These are phyloP conservation scores for Brachionus rotundiformis DNA, from an alignment of 1,140 invertebrate genomes.

Conservation along the genomic window DNA sequence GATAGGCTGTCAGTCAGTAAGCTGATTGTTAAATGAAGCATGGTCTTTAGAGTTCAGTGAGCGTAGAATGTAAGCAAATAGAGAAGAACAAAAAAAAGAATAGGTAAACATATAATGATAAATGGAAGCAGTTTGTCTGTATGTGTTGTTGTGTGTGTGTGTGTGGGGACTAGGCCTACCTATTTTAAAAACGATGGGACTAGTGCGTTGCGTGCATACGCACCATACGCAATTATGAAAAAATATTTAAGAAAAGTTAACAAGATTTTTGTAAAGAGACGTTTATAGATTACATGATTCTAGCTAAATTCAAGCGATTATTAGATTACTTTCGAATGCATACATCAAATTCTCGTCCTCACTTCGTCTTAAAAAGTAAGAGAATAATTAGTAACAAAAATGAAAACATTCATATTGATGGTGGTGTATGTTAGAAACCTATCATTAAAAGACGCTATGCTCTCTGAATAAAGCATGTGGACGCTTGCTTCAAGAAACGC, in stretches of 20 bases:
- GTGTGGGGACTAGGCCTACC: too few relatives aligned
- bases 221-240: background rate
- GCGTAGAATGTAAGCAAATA: background rate
- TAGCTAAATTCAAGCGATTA: constrained; percentile 1
- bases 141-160: too few relatives aligned
- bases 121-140: background rate
- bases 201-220: background rate
- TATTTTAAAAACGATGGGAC: too few relatives aligned
- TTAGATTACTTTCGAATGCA: constrained; percentile 34
- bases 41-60: background rate
- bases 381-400: background rate
- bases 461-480: constrained; percentile 5
- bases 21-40: background rate
- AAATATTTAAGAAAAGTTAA: background rate
- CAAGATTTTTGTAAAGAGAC: constrained; percentile 16
- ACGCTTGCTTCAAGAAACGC: background rate
- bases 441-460: background rate
- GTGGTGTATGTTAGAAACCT: background rate
- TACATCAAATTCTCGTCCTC: background rate
- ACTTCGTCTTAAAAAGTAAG: constrained; percentile 13
- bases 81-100: background rate
- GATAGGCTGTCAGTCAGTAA: background rate
- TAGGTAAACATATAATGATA: background rate
- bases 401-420: background rate
- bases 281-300: background rate